phyloP scores from a whole-genome alignment of 2,113 vertebrate species.

The Hypanus sabinus region DNA sequence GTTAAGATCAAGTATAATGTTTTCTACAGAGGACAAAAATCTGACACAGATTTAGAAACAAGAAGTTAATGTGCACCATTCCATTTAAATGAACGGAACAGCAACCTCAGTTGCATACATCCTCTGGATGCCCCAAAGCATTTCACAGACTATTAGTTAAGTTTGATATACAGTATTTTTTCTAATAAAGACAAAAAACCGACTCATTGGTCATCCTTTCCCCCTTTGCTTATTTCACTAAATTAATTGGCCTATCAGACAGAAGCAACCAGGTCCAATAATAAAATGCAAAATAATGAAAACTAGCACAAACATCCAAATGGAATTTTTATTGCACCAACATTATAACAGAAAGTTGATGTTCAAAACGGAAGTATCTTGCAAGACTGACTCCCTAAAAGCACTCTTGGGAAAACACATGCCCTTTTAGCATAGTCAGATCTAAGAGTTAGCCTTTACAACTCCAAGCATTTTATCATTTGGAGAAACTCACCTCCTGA shows the following conservation, averaged over 20 bases:
- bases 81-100: constrained; percentile 1
- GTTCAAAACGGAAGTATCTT: background rate
- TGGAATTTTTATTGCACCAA: background rate
- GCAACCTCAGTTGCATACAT: background rate
- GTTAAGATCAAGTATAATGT: background rate
- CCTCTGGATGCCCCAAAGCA: constrained; percentile 1
- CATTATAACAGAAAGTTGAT: background rate
- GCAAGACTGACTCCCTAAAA: constrained; percentile 15
- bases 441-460: background rate
- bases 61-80: background rate
- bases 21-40: background rate
- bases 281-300: background rate
- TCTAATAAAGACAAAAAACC: background rate
- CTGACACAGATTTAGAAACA: background rate
- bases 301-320: background rate
- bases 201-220: background rate
- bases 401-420: background rate
- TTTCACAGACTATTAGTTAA: constrained; percentile 13
- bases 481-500: background rate
- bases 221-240: background rate
- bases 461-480: background rate
- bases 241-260: background rate
- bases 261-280: background rate
- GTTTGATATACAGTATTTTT: background rate
- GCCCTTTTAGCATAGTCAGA: background rate